Conservation (phyloP, 2,888 invertebrate species). For the Limulus polyphemus region DNA sequence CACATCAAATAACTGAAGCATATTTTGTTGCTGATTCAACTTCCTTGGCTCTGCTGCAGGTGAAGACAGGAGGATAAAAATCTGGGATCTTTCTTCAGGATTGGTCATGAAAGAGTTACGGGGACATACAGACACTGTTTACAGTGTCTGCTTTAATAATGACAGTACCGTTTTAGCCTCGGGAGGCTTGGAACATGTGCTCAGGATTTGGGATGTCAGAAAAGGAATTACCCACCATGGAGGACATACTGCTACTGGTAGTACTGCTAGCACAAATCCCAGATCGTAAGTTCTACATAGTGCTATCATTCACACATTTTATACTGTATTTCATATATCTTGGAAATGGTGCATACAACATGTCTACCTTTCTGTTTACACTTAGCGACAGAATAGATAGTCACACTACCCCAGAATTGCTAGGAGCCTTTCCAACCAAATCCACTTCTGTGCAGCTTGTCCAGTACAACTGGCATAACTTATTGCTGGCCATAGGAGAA, state of each 20-base stretch:
- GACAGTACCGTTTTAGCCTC: conserved; percentile 51
- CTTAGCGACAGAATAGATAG: neutral
- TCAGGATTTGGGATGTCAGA: conserved; percentile 50
- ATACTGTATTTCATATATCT: neutral
- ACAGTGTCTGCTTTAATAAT: conserved; percentile 49
- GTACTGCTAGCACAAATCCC: neutral
- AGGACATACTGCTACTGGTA: neutral
- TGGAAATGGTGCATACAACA: neutral
- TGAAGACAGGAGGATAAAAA: conserved; percentile 54
- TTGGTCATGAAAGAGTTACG: conserved; percentile 49
- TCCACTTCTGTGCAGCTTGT: neutral
- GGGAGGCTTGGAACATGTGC: conserved; percentile 51
- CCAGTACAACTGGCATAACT: conserved; percentile 1
- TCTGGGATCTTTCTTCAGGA: conserved; percentile 59
- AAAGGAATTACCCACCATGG: neutral
- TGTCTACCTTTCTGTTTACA: neutral
- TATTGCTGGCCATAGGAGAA: conserved; percentile 4
- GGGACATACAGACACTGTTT: conserved; percentile 51
- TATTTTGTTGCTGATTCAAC: neutral
- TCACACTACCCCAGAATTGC: conserved; percentile 2
- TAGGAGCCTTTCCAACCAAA: conserved; percentile 4
- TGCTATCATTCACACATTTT: neutral
- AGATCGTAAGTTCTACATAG: neutral
- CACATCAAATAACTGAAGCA: no score
- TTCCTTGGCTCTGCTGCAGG: conserved; percentile 36